Evolutionary conservation across 1,140 invertebrate species (phyloP).

Genomic region (Riptortus pedestris): DNA sequence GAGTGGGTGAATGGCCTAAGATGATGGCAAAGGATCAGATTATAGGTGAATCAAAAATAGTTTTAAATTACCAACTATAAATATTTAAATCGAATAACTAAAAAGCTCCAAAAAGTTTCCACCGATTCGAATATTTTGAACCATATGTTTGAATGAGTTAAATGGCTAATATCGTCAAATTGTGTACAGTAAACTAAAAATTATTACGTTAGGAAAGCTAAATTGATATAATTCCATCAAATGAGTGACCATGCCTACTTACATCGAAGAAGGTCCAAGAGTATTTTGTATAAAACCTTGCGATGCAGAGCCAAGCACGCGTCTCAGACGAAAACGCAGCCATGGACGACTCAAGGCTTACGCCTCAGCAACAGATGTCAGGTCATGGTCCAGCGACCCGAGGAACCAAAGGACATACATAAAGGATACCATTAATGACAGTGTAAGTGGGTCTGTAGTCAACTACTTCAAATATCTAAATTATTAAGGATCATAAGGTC

Average conservation of each 20-base stretch:
- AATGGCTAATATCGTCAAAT: too few species aligned
- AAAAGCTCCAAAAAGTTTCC: too few species aligned
- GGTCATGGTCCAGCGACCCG: constrained; percentile 16
- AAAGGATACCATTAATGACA: constrained; percentile 17
- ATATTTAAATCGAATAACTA: too few species aligned
- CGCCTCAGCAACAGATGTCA: constrained; percentile 20
- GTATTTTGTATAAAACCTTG: neutral
- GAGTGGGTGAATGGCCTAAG: too few species aligned
- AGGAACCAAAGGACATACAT: constrained; percentile 9
- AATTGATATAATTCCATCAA: too few species aligned
- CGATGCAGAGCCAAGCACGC: neutral
- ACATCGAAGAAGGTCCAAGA: neutral
- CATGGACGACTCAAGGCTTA: constrained; percentile 22
- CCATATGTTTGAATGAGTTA: too few species aligned
- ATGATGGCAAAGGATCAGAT: too few species aligned
- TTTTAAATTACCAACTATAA: too few species aligned
- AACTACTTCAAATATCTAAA: neutral
- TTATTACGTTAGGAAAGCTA: too few species aligned
- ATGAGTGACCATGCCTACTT: constrained; percentile 1
- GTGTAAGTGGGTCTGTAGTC: constrained; percentile 9
- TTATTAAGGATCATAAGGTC: neutral
- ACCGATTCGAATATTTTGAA: too few species aligned
- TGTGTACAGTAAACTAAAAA: too few species aligned
- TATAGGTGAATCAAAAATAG: too few species aligned
- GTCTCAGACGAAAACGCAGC: constrained; percentile 21